Evolutionary conservation across 2,888 invertebrate genomes (phyloP).

Genomic region (Diaphora mendica): DNA sequence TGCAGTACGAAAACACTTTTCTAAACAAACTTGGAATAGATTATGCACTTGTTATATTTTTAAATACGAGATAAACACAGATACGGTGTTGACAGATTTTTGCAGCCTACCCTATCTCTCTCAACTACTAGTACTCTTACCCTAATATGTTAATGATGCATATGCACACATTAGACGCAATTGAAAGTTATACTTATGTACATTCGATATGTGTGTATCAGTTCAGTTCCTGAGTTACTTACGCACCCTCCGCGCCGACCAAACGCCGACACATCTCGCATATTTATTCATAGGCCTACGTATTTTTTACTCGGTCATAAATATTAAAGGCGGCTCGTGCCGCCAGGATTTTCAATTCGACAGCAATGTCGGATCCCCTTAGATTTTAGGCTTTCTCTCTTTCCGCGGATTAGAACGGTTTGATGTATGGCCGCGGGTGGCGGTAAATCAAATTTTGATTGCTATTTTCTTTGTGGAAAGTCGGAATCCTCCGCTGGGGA

Average conservation of each 20-base stretch:
- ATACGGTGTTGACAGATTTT: no score
- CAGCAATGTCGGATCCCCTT: constrained; percentile 76
- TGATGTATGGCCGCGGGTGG: constrained; percentile 84
- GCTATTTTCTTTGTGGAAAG: constrained; percentile 85
- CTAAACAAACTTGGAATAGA: no score
- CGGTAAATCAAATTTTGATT: constrained; percentile 87
- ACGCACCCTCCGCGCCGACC: constrained; percentile 33
- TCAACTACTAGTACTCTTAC: no score
- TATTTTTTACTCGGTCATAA: constrained; percentile 80
- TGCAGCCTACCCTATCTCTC: no score
- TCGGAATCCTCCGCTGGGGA: constrained; percentile 77
- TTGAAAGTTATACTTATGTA: constrained; percentile 14
- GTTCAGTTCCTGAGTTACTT: constrained; percentile 45
- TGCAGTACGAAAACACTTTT: no score
- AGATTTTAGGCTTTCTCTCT: constrained; percentile 80
- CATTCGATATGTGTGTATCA: constrained; percentile 26
- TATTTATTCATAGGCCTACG: constrained; percentile 77
- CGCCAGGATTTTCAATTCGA: constrained; percentile 82
- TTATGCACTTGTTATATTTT: no score
- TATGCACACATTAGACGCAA: constrained; percentile 5
- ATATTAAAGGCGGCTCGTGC: constrained; percentile 78
- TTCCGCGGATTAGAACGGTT: constrained; percentile 82
- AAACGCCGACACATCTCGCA: constrained; percentile 49
- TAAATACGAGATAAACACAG: no score
- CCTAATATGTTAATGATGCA: background rate